phyloP scores from a whole-genome alignment of 2,113 vertebrate species.

The Heptranchias perlo region DNA sequence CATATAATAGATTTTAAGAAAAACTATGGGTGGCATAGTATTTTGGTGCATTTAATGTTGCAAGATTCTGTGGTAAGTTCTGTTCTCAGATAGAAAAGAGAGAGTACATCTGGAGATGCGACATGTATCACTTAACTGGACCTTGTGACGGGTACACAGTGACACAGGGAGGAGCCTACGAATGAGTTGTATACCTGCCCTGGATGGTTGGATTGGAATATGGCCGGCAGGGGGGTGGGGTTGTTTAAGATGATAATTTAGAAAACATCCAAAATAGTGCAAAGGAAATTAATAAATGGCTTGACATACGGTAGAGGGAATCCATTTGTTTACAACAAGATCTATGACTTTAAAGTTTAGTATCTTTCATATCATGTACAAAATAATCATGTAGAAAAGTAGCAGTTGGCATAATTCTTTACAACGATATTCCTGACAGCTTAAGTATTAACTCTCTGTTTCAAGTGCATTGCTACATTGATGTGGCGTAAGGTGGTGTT shows the following conservation, averaged over 20 bases:
- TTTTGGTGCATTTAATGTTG: not conserved
- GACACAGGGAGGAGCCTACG: too few relatives aligned
- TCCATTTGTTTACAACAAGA: not conserved
- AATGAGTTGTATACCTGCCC: too few relatives aligned
- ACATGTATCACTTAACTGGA: too few relatives aligned
- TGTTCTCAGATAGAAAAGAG: too few relatives aligned
- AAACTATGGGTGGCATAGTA: not conserved
- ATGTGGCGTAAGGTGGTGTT: too few relatives aligned
- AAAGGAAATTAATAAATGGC: too few relatives aligned
- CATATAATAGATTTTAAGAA: not conserved
- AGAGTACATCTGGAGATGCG: too few relatives aligned
- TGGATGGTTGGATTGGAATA: too few relatives aligned
- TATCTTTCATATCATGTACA: not conserved
- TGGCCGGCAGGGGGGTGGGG: too few relatives aligned
- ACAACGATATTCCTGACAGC: not conserved
- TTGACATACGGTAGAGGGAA: not conserved
- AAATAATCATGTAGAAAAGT: not conserved
- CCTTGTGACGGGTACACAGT: too few relatives aligned
- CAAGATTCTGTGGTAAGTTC: not conserved
- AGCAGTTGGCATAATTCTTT: not conserved
- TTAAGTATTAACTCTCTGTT: not conserved
- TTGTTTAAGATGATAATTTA: too few relatives aligned
- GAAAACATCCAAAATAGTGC: too few relatives aligned
- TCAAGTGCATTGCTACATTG: not conserved
- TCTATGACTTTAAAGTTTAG: not conserved